A percentile compares a stretch with the other conserved stretches of the same genome.
Evolutionary conservation across 2,113 vertebrate genomes (phyloP).

Genomic region (Hemiprocne comata): DNA sequence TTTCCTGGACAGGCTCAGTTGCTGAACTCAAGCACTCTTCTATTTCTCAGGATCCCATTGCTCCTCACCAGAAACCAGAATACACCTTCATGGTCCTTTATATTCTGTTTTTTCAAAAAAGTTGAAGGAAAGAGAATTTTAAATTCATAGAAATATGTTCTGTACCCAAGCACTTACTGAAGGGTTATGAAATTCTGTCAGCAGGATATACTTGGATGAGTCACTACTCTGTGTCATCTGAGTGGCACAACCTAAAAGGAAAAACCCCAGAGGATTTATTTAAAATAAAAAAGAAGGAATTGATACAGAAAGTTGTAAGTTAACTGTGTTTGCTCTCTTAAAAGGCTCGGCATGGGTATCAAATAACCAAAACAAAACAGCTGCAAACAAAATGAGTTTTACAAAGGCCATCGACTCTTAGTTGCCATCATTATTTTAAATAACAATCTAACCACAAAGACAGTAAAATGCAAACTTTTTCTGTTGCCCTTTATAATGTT

Average conservation of each 20-base stretch:
- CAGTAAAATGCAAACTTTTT: neutral
- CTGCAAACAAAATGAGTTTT: neutral
- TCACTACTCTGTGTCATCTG: neutral
- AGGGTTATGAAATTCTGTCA: neutral
- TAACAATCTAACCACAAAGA: neutral
- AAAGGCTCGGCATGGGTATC: neutral
- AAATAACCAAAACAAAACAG: neutral
- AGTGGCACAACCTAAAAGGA: neutral
- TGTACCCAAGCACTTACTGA: neutral
- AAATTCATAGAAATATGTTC: neutral
- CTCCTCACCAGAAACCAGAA: neutral
- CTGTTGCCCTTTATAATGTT: neutral
- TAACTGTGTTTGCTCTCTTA: neutral
- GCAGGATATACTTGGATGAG: neutral
- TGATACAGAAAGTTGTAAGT: neutral
- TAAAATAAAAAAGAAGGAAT: neutral
- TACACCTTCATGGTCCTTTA: neutral
- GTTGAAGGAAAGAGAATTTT: neutral
- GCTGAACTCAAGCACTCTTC: neutral
- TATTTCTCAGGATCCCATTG: neutral
- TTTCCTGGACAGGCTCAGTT: neutral
- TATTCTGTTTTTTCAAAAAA: neutral
- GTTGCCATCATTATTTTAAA: neutral
- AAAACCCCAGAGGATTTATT: neutral
- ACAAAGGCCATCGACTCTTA: neutral